phyloP scores from a whole-genome alignment of 2,888 invertebrate species.

The Augochlorella aurata region DNA sequence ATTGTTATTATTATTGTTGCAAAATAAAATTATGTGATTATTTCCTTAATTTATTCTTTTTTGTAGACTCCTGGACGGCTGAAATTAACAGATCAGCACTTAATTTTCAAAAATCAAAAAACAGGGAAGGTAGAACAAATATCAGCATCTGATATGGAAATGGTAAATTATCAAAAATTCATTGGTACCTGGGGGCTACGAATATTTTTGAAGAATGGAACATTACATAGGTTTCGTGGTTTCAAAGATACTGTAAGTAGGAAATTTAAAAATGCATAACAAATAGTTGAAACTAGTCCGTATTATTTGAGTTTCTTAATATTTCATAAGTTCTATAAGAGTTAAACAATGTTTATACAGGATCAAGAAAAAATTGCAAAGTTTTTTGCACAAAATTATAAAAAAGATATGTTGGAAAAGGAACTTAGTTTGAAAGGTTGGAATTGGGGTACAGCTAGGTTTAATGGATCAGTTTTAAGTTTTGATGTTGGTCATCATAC shows the following conservation, averaged over 20 bases:
- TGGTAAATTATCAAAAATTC: conserved; percentile 95
- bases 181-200: conserved; percentile 95
- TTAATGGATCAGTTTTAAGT: conserved; percentile 92
- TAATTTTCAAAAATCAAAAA: conserved; percentile 96
- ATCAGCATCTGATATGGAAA: conserved; percentile 91
- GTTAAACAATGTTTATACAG: conserved; percentile 79
- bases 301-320: background rate
- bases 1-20: background rate
- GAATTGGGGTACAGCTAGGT: conserved; percentile 99
- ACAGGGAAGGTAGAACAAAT: conserved; percentile 98
- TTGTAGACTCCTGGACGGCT: conserved; percentile 93
- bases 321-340: conserved; percentile 46
- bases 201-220: conserved; percentile 94
- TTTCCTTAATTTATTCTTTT: background rate
- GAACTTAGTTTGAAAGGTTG: conserved; percentile 98
- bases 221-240: conserved; percentile 94
- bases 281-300: background rate
- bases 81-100: conserved; percentile 94
- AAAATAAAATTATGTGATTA: background rate
- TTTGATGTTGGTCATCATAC: conserved; percentile 92
- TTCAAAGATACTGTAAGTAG: conserved; percentile 92
- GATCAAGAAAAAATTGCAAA: conserved; percentile 96
- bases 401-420: conserved; percentile 93
- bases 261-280: background rate
- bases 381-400: conserved; percentile 92